Evolutionary conservation across 2,113 vertebrate genomes (phyloP), one percentile per base, ranked within the genome.

Genomic region (Apodemus sylvaticus): DNA sequence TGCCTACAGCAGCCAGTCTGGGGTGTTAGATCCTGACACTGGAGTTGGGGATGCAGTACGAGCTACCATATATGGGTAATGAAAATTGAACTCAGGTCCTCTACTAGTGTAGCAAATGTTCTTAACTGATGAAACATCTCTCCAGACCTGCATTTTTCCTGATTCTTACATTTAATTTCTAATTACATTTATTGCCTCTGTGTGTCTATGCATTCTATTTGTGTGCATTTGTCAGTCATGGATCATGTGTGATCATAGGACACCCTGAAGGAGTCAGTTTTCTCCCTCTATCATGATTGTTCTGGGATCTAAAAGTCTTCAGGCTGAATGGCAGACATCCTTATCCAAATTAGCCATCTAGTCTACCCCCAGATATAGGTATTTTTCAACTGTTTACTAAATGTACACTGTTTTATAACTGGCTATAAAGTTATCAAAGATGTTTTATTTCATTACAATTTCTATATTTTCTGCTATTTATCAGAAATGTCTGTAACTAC

Each of bases 311-410:
- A 79, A 55, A 79, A 55, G 31, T 36, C 34, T 11, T 79, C 51
- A 79, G 16, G 34, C 77, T 79, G 34, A 29, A 53, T 79, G 31
- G 34, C 16, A 79, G 51, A 20, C 51, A 79, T 53, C 34, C 77
- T 79, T 55, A 79, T 26, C 14, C 29, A 16, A 26, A 8, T 79
- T 29, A 36, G 42, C 48, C 29, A 79, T 20, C 77, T 79, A 34
- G 14, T 20, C 34, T 19, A 34, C 8, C 34, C 31, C 79, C 76
- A 60, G 26, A 20, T 74, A 70, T 71, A 62, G 7, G 53, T 93
- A 86, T 83, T 89, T 76, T 93, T 66, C 91, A 90, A 60, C 70
- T 86, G 92, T 45, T 45, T 34, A 91, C n/a, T 39, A 90, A 78
- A 51, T 34, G 89, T 39, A 62, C 4, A 68, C 42, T 76, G 34